A percentile compares a stretch with the other conserved stretches of the same genome.
These are phyloP conservation scores for Vollenhovia emeryi DNA, from an alignment of 1,140 invertebrate genomes.

Conservation along the genomic window DNA sequence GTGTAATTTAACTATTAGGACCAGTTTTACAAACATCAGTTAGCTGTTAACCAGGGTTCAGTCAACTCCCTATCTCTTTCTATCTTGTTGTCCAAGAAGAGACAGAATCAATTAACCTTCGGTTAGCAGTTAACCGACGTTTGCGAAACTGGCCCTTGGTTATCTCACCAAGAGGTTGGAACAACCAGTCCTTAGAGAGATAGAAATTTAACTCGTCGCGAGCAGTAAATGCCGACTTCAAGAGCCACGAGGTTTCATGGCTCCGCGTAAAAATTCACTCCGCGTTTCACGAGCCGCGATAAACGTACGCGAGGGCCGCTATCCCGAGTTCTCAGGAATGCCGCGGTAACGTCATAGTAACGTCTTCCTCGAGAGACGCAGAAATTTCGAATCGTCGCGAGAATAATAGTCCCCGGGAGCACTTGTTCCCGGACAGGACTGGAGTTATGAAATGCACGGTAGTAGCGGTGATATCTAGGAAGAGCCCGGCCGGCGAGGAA, in stretches of 20 bases:
- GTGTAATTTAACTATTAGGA: too few relatives aligned
- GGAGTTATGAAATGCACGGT: slow-evolving; percentile 36
- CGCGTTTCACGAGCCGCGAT: not conserved
- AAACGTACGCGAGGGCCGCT: not conserved
- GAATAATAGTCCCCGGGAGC: not conserved
- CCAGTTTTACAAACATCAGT: too few relatives aligned
- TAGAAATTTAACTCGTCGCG: not conserved
- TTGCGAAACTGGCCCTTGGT: too few relatives aligned
- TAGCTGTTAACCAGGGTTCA: too few relatives aligned
- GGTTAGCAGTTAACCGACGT: too few relatives aligned
- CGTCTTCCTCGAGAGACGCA: not conserved
- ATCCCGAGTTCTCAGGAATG: not conserved
- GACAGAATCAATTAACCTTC: too few relatives aligned
- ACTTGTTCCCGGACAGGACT: not conserved
- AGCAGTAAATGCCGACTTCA: not conserved
- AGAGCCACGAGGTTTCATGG: not conserved
- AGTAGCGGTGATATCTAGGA: slow-evolving; percentile 3
- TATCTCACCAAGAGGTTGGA: too few relatives aligned
- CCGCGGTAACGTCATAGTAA: not conserved
- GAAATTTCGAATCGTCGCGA: not conserved
- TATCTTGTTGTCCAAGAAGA: too few relatives aligned
- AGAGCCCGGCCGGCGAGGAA: slow-evolving; percentile 22
- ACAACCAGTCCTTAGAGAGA: not conserved
- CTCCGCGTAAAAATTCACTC: not conserved
- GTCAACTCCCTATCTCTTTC: too few relatives aligned